Evolutionary conservation across 2,113 vertebrate genomes (phyloP).

Genomic region (Salminus brasiliensis): DNA sequence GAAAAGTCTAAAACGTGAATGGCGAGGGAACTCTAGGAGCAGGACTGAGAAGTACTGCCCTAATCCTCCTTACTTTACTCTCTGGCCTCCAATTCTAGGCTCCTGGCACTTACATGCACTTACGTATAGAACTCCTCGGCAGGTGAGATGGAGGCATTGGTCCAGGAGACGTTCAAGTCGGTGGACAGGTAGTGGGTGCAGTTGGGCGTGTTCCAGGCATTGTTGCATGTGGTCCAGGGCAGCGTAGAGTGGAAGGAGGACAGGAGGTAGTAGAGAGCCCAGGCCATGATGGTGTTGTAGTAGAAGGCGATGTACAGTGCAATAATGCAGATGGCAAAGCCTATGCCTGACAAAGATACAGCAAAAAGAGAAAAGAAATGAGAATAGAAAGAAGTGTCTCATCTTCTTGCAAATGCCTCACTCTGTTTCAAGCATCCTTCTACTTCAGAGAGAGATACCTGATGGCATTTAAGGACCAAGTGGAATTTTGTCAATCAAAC

Average conservation of each 20-base stretch:
- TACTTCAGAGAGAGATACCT: constrained; percentile 32
- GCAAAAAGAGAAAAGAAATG: no score
- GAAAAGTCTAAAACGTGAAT: neutral
- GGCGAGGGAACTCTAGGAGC: neutral
- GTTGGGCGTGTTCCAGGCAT: constrained; percentile 92
- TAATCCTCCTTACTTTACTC: constrained; percentile 5
- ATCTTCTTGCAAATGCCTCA: constrained; percentile 19
- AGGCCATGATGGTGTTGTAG: constrained; percentile 99
- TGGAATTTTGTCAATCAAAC: constrained; percentile 63
- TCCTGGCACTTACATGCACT: constrained; percentile 84
- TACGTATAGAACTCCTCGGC: constrained; percentile 99
- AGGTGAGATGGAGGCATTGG: constrained; percentile 84
- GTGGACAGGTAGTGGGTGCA: constrained; percentile 89
- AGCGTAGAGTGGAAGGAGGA: constrained; percentile 87
- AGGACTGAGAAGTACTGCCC: neutral
- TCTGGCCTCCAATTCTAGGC: constrained; percentile 18
- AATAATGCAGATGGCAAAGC: constrained; percentile 95
- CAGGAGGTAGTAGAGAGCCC: constrained; percentile 96
- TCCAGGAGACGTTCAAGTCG: constrained; percentile 87
- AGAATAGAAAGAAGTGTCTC: neutral
- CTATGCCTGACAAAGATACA: constrained; percentile 83
- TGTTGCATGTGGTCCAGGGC: constrained; percentile 92
- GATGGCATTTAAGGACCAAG: constrained; percentile 71
- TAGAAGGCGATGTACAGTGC: constrained; percentile 95
- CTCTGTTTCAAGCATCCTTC: constrained; percentile 51